A percentile compares a stretch with the other conserved stretches of the same genome.
phyloP scores from a whole-genome alignment of 2,888 invertebrate genomes.

The Drosophila recens region DNA sequence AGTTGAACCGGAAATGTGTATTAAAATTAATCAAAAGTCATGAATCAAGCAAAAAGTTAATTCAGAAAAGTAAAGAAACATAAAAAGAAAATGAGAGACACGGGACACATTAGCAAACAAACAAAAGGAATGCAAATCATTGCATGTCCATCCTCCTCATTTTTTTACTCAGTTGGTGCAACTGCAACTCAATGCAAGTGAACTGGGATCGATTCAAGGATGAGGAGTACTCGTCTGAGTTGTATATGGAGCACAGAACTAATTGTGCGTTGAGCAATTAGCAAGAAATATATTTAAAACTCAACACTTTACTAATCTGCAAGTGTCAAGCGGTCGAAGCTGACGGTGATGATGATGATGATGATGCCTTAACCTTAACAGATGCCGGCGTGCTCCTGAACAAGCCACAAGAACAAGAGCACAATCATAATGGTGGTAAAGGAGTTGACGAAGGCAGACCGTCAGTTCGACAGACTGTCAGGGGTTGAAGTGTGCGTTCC shows the following conservation, averaged over 20 bases:
- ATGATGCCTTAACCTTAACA: slow-evolving; percentile 30
- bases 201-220: slow-evolving; percentile 5
- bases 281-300: slow-evolving; percentile 76
- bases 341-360: slow-evolving; percentile 5
- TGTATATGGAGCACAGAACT: slow-evolving; percentile 74
- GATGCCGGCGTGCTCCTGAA: slow-evolving; percentile 47
- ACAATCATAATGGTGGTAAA: slow-evolving; percentile 57
- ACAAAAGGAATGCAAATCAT: slow-evolving; percentile 75
- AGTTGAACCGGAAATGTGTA: slow-evolving; percentile 62
- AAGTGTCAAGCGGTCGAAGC: slow-evolving; percentile 80
- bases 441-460: slow-evolving; percentile 71
- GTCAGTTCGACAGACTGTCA: slow-evolving; percentile 30
- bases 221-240: slow-evolving; percentile 4
- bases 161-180: slow-evolving; percentile 11
- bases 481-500: slow-evolving; percentile 80
- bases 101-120: slow-evolving; percentile 47
- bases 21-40: slow-evolving; percentile 79
- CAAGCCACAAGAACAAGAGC: slow-evolving; percentile 27
- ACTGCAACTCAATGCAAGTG: slow-evolving; percentile 24
- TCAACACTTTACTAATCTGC: slow-evolving; percentile 83
- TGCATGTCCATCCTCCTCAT: slow-evolving; percentile 38
- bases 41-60: slow-evolving; percentile 83
- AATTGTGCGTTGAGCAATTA: slow-evolving; percentile 78
- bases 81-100: slow-evolving; percentile 30
- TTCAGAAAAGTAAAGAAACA: slow-evolving; percentile 62